These are phyloP conservation scores for Hyles euphorbiae DNA, from an alignment of 1,140 invertebrate species.

Conservation along the genomic window DNA sequence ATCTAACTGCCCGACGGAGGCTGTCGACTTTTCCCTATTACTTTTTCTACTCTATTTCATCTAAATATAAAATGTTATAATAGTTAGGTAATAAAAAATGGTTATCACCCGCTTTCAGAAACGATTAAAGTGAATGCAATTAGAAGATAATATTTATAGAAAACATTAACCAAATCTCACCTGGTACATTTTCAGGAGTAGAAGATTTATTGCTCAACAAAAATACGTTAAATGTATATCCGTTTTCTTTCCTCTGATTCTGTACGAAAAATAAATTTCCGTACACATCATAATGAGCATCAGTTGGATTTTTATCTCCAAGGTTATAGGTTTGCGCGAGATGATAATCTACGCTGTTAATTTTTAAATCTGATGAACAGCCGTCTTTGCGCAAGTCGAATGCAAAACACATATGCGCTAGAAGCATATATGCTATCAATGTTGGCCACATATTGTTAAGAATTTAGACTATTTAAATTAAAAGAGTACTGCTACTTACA, in stretches of 20 bases:
- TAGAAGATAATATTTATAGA: too few relatives aligned
- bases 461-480: conserved; percentile 8
- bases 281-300: conserved; percentile 48
- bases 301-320: conserved; percentile 43
- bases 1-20: too few relatives aligned
- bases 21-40: too few relatives aligned
- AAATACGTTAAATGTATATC: conserved; percentile 47
- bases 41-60: too few relatives aligned
- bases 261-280: conserved; percentile 58
- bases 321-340: conserved; percentile 33
- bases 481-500: background rate
- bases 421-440: background rate
- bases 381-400: conserved; percentile 43
- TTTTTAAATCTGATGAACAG: conserved; percentile 43
- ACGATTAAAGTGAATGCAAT: too few relatives aligned
- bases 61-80: too few relatives aligned
- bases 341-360: conserved; percentile 45
- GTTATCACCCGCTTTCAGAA: too few relatives aligned
- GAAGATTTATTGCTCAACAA: conserved; percentile 38
- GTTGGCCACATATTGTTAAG: too few relatives aligned
- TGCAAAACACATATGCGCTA: conserved; percentile 20
- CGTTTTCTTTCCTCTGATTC: conserved; percentile 35
- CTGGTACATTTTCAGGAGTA: conserved; percentile 35
- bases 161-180: conserved; percentile 27
- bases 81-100: too few relatives aligned